Evolutionary conservation across 1,140 invertebrate species (phyloP).

Genomic region (Eriosoma lanigerum): DNA sequence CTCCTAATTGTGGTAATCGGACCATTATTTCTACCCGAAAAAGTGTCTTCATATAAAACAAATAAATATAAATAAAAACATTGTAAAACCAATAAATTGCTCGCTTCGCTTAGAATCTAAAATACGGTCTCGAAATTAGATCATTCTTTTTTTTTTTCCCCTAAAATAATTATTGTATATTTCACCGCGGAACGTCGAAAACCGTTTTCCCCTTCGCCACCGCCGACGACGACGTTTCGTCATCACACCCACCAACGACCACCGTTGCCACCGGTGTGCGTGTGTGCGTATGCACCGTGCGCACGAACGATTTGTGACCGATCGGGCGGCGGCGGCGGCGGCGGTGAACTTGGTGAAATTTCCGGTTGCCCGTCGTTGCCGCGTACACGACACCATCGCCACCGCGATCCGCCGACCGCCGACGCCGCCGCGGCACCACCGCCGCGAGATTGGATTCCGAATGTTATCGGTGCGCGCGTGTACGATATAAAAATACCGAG

Average conservation of each 20-base stretch:
- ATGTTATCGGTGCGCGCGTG: constrained; percentile 17
- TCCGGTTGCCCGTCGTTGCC: constrained; percentile 41
- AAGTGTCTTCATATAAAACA: no score
- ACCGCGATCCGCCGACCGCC: not conserved
- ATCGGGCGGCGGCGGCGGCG: constrained; percentile 39
- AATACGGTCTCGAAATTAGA: constrained; percentile 9
- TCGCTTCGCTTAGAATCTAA: no score
- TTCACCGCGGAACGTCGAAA: constrained; percentile 37
- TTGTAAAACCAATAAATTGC: no score
- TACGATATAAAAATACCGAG: constrained; percentile 17
- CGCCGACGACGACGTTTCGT: no score
- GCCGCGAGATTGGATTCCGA: constrained; percentile 30
- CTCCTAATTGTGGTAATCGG: no score
- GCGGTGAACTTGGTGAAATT: constrained; percentile 51
- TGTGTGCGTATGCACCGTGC: not conserved
- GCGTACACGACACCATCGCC: not conserved
- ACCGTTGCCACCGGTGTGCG: not conserved
- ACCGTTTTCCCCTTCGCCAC: constrained; percentile 39
- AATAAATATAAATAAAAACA: no score
- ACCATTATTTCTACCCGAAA: no score
- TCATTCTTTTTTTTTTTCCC: constrained; percentile 5
- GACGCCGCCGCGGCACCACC: not conserved
- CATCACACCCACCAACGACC: constrained; percentile 5
- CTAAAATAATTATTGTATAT: not conserved
- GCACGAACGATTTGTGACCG: constrained; percentile 47